Evolutionary conservation across 2,888 invertebrate genomes (phyloP).

Genomic region (Rhamphomyia laevipes): DNA sequence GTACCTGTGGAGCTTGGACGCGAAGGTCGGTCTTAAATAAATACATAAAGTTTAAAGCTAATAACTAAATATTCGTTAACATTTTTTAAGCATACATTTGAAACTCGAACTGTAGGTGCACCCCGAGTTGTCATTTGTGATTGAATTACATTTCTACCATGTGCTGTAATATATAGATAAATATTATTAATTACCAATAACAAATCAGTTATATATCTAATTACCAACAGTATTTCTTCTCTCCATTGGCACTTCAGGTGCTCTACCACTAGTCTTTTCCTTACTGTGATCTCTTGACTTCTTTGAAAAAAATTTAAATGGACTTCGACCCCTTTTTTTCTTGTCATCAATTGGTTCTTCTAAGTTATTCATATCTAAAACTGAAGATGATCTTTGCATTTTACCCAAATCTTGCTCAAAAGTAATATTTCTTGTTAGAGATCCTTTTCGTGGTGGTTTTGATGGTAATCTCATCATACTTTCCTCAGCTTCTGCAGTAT

Average conservation of each 20-base stretch:
- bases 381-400: constrained; percentile 63
- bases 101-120: constrained; percentile 38
- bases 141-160: constrained; percentile 38
- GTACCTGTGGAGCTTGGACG: constrained; percentile 50
- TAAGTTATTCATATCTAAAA: constrained; percentile 62
- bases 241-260: constrained; percentile 31
- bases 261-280: constrained; percentile 41
- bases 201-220: neutral
- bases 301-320: constrained; percentile 84
- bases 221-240: constrained; percentile 30
- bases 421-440: constrained; percentile 47
- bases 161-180: constrained; percentile 25
- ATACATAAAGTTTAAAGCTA: neutral
- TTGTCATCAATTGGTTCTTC: constrained; percentile 51
- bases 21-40: constrained; percentile 45
- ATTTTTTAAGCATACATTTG: constrained; percentile 25
- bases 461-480: constrained; percentile 49
- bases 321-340: constrained; percentile 75
- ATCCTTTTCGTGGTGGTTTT: constrained; percentile 65
- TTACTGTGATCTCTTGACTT: constrained; percentile 59
- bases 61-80: neutral
- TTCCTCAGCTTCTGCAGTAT: constrained; percentile 61
- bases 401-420: constrained; percentile 34
- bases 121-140: constrained; percentile 38
- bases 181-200: neutral